phyloP scores from a whole-genome alignment of 1,140 invertebrate species.

The Magallana angulata region DNA sequence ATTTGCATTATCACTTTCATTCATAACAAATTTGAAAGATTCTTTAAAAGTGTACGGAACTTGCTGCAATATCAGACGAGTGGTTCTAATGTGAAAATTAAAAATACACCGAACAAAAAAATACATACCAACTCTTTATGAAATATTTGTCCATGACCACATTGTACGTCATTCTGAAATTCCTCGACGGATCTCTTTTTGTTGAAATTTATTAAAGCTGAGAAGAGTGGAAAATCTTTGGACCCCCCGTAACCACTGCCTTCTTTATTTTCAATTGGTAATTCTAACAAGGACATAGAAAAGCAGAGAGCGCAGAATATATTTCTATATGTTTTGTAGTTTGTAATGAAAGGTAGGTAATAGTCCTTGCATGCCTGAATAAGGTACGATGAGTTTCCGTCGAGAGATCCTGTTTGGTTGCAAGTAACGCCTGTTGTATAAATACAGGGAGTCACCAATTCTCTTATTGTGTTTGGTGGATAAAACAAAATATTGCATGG shows the following conservation, averaged over 20 bases:
- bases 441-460: background rate
- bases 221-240: background rate
- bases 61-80: too few species aligned
- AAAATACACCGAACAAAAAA: too few species aligned
- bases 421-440: background rate
- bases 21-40: background rate
- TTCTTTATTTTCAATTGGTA: background rate
- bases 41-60: background rate
- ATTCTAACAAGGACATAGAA: background rate
- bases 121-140: background rate
- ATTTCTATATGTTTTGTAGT: background rate
- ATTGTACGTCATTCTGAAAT: background rate
- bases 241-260: too few species aligned
- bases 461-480: background rate
- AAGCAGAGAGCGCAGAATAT: background rate
- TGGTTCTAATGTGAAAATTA: too few species aligned
- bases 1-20: background rate
- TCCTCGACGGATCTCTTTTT: background rate
- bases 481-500: constrained; percentile 10
- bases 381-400: background rate
- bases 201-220: background rate
- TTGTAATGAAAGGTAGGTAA: background rate
- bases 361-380: background rate
- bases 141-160: background rate
- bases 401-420: background rate